These are phyloP conservation scores for Crioceris asparagi DNA, from an alignment of 2,888 invertebrate genomes.

Conservation along the genomic window DNA sequence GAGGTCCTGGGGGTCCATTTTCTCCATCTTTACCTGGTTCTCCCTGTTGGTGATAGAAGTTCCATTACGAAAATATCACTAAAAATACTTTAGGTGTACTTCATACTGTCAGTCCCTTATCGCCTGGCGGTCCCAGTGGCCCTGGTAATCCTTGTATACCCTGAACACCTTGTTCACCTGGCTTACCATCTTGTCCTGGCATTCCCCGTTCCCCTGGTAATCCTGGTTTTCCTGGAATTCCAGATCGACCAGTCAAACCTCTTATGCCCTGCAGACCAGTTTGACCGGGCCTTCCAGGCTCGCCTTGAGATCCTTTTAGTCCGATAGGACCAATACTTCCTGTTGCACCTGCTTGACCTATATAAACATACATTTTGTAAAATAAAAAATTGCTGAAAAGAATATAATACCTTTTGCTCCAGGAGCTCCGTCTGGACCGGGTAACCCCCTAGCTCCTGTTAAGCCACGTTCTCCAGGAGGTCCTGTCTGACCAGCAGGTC, in stretches of 20 bases:
- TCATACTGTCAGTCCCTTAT: conserved; percentile 59
- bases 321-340: conserved; percentile 57
- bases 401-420: conserved; percentile 9
- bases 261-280: conserved; percentile 49
- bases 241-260: conserved; percentile 58
- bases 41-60: conserved; percentile 42
- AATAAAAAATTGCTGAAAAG: too few relatives aligned
- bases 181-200: conserved; percentile 74
- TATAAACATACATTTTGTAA: conserved; percentile 1
- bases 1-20: conserved; percentile 59
- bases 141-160: conserved; percentile 75
- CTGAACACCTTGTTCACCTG: conserved; percentile 71
- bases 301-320: conserved; percentile 49
- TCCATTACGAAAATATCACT: neutral
- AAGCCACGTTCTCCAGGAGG: conserved; percentile 63
- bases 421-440: conserved; percentile 63
- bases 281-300: conserved; percentile 48
- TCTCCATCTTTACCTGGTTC: conserved; percentile 74
- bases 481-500: conserved; percentile 63
- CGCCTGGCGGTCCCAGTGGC: conserved; percentile 65
- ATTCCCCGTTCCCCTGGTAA: conserved; percentile 61
- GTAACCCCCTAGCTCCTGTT: conserved; percentile 54
- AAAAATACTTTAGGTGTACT: neutral
- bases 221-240: conserved; percentile 59
- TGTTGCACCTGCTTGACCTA: conserved; percentile 58